phyloP scores from a whole-genome alignment of 2,113 vertebrate species.

The Nerophis ophidion region DNA sequence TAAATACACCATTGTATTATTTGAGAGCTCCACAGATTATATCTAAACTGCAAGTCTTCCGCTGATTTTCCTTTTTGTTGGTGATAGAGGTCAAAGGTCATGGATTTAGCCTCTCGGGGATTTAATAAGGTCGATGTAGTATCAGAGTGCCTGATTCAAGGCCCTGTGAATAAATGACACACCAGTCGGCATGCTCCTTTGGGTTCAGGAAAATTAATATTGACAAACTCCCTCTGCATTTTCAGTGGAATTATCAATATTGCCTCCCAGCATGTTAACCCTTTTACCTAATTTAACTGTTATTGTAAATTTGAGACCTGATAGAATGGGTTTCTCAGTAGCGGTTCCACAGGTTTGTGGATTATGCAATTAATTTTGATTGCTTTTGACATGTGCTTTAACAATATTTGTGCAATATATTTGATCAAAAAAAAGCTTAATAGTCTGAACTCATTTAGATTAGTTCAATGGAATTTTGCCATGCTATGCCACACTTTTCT shows the following conservation, averaged over 20 bases:
- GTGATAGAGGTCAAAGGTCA: slow-evolving; percentile 62
- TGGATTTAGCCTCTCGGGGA: slow-evolving; percentile 49
- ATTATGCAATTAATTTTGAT: slow-evolving; percentile 47
- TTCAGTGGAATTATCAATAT: slow-evolving; percentile 77
- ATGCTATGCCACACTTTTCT: slow-evolving; percentile 24
- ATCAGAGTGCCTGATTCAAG: slow-evolving; percentile 64
- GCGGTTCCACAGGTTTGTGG: slow-evolving; percentile 30
- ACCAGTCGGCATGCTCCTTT: slow-evolving; percentile 70
- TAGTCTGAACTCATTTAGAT: slow-evolving; percentile 45
- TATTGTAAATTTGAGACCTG: slow-evolving; percentile 68
- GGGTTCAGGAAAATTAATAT: slow-evolving; percentile 79
- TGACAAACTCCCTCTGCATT: slow-evolving; percentile 73
- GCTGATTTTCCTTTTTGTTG: slow-evolving; percentile 29
- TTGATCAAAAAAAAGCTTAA: slow-evolving; percentile 49
- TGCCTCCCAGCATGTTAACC: slow-evolving; percentile 74
- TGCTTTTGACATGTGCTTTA: slow-evolving; percentile 47
- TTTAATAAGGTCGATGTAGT: slow-evolving; percentile 61
- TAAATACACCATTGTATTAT: slow-evolving; percentile 20
- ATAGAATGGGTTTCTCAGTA: slow-evolving; percentile 39
- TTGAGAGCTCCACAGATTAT: slow-evolving; percentile 22
- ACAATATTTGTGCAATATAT: slow-evolving; percentile 55
- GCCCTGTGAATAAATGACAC: slow-evolving; percentile 72
- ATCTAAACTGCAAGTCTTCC: background rate
- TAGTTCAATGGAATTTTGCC: slow-evolving; percentile 37
- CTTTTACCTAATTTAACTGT: slow-evolving; percentile 76